Evolutionary conservation across 2,888 invertebrate genomes (phyloP).

Genomic region (Augochlorella aurata): DNA sequence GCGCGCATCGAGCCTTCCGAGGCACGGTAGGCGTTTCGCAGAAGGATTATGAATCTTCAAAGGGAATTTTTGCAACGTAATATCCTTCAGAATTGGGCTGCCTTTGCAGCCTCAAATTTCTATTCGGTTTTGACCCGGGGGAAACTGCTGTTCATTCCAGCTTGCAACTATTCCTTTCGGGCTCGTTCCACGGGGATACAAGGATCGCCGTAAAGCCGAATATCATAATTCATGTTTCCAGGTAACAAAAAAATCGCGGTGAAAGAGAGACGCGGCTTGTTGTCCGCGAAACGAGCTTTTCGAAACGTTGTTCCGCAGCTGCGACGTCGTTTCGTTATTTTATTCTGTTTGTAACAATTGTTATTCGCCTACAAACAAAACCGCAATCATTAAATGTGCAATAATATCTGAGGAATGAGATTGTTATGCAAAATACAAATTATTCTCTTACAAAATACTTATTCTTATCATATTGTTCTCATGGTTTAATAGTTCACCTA

Average conservation of each 20-base stretch:
- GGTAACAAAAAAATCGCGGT: constrained; percentile 50
- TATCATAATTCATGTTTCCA: constrained; percentile 59
- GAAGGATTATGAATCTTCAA: constrained; percentile 66
- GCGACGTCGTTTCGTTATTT: neutral
- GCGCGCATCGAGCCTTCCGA: constrained; percentile 10
- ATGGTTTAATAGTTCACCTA: too few species aligned
- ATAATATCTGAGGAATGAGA: neutral
- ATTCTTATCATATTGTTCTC: too few species aligned
- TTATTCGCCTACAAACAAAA: neutral
- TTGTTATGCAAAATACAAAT: too few species aligned
- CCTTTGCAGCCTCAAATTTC: constrained; percentile 74
- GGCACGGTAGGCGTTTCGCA: constrained; percentile 47
- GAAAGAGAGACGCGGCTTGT: constrained; percentile 6
- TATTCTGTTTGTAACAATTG: neutral
- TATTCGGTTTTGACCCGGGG: constrained; percentile 74
- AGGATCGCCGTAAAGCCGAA: constrained; percentile 44
- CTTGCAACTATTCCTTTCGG: constrained; percentile 77
- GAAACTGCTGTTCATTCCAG: constrained; percentile 79
- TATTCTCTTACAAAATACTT: too few species aligned
- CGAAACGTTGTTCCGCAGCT: neutral
- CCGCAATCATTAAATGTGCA: neutral
- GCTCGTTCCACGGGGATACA: constrained; percentile 42
- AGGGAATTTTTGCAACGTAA: constrained; percentile 78
- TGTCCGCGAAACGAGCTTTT: constrained; percentile 31
- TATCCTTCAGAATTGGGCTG: constrained; percentile 75